Base-by-base conservation (phyloP, 35 echinoderm and acorn worm genomes). In the Ophiothrix spiculata region DNA sequence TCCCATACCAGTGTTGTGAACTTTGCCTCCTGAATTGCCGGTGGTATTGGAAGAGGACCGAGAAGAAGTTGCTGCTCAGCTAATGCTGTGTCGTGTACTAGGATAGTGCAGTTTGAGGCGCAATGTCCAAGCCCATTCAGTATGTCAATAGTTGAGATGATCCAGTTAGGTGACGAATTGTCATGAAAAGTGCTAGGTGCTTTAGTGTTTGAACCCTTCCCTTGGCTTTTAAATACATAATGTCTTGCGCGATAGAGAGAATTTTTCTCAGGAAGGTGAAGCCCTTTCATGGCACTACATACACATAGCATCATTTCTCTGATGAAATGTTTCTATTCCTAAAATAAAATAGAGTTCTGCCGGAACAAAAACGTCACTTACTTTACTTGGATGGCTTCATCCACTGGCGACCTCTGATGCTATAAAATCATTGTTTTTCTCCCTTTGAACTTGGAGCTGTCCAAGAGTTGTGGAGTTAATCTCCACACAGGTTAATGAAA, bases 1-100 rank as follows among this genome's bases (percentile, higher is more conserved):
- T 95, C 85, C 79, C 84, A 87, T 36, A 90, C 85, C 1, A 94
- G 73, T 78, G 78, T 87, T 4, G 83, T 83, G n/a, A 41, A 84
- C 38, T 33, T 39, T 33, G 41, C 34, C 1, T 23, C 21, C 40
- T 80, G 75, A 0, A 86, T 31, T 32, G n/a, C 39, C n/a, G 40
- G 33, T 32, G 76, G 87, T 0, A 87, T 56, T 11, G 33, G 36
- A 33, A 0, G 32, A 33, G 37, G 80, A 15, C 80, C 87, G 16
- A 25, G 39, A 0, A 31, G 17, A 1, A 89, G 32, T 31, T 77
- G 73, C 19, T 56, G 33, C 37, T 77, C 33, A 17, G 86, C 92
- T 38, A 90, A 39, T 13, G 79, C 78, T 25, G 79, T 87, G 46
- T 91, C 88, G 56, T 87, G 84, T 56, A 87, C 84, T 21, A 89